Conservation (phyloP, 2,888 invertebrate genomes). For the Lasioglossum figueresi region DNA sequence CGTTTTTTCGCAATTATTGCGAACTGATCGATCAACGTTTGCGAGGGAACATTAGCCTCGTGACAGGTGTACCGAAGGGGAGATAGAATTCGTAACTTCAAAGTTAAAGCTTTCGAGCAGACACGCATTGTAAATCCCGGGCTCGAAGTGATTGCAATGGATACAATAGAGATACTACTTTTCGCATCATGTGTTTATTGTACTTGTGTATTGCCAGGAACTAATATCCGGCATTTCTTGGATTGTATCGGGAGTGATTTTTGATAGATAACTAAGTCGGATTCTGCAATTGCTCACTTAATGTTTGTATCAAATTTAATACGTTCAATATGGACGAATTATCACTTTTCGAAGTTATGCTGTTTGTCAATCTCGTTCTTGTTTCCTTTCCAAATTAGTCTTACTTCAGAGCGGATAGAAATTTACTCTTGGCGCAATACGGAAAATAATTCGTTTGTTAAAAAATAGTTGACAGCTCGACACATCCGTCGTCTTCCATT, state of each 20-base stretch:
- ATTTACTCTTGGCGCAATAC: background rate
- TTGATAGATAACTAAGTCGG: background rate
- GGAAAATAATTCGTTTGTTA: background rate
- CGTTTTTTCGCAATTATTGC: background rate
- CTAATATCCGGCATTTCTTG: background rate
- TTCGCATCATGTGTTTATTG: background rate
- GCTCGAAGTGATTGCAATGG: background rate
- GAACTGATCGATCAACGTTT: conserved; percentile 1
- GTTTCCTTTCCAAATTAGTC: background rate
- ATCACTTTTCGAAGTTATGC: too few relatives aligned
- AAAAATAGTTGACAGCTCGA: background rate
- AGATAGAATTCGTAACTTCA: background rate
- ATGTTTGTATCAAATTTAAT: background rate
- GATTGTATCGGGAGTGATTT: background rate
- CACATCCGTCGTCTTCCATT: background rate
- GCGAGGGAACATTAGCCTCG: background rate
- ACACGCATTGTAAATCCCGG: background rate
- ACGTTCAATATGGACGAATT: background rate
- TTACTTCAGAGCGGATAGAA: background rate
- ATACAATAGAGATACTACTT: background rate
- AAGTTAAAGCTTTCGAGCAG: background rate
- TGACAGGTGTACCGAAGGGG: background rate
- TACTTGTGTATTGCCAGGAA: background rate
- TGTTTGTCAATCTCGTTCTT: background rate
- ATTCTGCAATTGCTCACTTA: background rate